Conservation (phyloP, 2,797 vertebrate species). For the Hypotaenidia okinawae region DNA sequence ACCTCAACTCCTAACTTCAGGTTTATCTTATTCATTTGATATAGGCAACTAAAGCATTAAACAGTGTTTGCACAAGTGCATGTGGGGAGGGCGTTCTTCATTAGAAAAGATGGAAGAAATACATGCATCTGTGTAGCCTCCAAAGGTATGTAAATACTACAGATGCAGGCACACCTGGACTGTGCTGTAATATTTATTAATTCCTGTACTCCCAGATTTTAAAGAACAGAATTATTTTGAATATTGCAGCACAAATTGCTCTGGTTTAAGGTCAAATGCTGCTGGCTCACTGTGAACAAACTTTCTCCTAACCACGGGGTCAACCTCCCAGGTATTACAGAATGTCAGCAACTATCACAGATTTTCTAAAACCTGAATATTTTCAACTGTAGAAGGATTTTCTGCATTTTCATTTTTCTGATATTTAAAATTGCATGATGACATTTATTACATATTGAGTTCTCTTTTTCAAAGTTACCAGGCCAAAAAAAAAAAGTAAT, state of each 20-base stretch:
- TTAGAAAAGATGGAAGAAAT: not conserved
- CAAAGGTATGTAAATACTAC: not conserved
- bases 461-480: not conserved
- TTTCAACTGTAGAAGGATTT: not conserved
- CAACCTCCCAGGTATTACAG: not conserved
- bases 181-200: not conserved
- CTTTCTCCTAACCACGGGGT: not conserved
- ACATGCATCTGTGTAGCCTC: not conserved
- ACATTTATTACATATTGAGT: too few species aligned
- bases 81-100: not conserved
- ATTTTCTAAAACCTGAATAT: not conserved
- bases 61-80: not conserved
- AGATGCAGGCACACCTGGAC: not conserved
- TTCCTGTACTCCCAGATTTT: not conserved
- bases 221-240: not conserved
- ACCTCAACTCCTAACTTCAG: not conserved
- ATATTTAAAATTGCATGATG: not conserved
- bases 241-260: not conserved
- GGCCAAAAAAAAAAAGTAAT: not conserved
- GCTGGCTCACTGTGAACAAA: not conserved
- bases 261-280: not conserved
- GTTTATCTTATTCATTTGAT: not conserved
- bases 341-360: not conserved
- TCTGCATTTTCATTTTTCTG: not conserved
- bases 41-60: not conserved